phyloP scores from a whole-genome alignment of 2,888 invertebrate genomes.

The Mesorhabditis belari region DNA sequence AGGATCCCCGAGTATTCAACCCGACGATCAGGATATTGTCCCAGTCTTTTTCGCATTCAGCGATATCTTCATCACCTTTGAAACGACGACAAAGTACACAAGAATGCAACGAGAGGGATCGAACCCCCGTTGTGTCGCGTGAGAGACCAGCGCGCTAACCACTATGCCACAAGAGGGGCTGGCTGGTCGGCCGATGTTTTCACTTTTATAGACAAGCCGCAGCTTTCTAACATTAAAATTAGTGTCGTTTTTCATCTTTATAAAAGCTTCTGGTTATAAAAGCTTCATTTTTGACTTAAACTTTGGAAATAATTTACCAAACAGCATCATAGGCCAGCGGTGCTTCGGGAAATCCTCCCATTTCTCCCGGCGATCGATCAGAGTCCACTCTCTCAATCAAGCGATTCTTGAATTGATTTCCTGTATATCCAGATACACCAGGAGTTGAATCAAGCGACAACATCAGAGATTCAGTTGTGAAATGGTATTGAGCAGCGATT shows the following conservation, averaged over 20 bases:
- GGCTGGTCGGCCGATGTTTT: not conserved
- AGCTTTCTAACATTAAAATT: not conserved
- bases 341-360: constrained; percentile 74
- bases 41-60: not conserved
- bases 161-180: not conserved
- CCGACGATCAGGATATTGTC: not conserved
- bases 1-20: not conserved
- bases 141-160: not conserved
- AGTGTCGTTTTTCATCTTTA: not conserved
- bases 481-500: constrained; percentile 87
- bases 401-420: constrained; percentile 71
- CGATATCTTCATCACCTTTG: too few relatives aligned
- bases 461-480: constrained; percentile 97
- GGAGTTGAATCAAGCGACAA: constrained; percentile 86
- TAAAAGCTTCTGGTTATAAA: not conserved
- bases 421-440: constrained; percentile 68
- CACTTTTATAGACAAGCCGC: not conserved
- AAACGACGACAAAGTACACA: not conserved
- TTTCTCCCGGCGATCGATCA: constrained; percentile 74
- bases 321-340: constrained; percentile 98
- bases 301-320: constrained; percentile 64
- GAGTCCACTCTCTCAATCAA: constrained; percentile 76
- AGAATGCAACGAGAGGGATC: not conserved
- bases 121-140: not conserved
- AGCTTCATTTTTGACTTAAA: not conserved